phyloP scores from a whole-genome alignment of 1,140 invertebrate genomes.

The Ctenoplectra terminalis region DNA sequence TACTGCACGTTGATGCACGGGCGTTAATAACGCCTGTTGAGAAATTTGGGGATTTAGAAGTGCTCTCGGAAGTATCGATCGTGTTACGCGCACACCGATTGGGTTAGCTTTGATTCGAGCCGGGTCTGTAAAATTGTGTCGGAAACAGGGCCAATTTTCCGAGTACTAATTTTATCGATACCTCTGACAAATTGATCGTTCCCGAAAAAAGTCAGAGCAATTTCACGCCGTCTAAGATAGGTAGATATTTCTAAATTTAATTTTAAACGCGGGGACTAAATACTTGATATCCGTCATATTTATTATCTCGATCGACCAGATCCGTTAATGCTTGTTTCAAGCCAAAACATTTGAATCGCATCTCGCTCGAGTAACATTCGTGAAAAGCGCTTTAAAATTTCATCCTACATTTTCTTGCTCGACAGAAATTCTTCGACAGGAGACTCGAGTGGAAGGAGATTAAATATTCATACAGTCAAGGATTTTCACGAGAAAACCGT shows the following conservation, averaged over 20 bases:
- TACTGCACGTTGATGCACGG: not conserved
- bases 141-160: not conserved
- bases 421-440: slow-evolving; percentile 6
- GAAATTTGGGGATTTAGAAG: slow-evolving; percentile 22
- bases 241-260: too few species aligned
- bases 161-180: not conserved
- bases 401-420: not conserved
- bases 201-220: not conserved
- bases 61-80: not conserved
- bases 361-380: not conserved
- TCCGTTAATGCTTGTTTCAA: not conserved
- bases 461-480: slow-evolving; percentile 31
- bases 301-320: too few species aligned
- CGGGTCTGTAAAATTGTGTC: not conserved
- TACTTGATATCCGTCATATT: too few species aligned
- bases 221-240: too few species aligned
- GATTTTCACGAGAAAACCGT: not conserved
- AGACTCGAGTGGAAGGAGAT: not conserved
- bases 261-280: not conserved
- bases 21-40: slow-evolving; percentile 8
- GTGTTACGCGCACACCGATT: not conserved
- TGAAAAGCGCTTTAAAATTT: not conserved
- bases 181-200: not conserved
- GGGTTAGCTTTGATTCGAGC: not conserved
- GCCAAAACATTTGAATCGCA: not conserved